phyloP scores from a whole-genome alignment of 1,140 invertebrate species.

The Saxidomus purpurata region DNA sequence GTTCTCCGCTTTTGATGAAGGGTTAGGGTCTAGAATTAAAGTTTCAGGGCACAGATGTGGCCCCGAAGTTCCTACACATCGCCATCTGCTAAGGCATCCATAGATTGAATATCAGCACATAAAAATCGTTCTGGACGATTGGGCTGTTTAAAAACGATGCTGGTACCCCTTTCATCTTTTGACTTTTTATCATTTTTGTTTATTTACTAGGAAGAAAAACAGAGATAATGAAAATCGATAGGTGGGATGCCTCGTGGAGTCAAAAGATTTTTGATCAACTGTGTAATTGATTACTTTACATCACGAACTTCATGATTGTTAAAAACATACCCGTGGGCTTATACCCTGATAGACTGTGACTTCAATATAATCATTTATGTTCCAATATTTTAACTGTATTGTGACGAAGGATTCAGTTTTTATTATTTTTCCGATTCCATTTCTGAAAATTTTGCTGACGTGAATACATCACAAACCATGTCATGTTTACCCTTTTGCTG shows the following conservation, averaged over 20 bases:
- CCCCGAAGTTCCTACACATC: conserved; percentile 46
- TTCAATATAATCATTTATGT: too few relatives aligned
- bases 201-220: background rate
- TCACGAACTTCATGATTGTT: too few relatives aligned
- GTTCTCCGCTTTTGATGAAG: conserved; percentile 40
- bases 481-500: too few relatives aligned
- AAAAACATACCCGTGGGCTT: too few relatives aligned
- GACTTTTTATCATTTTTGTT: background rate
- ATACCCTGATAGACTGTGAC: too few relatives aligned
- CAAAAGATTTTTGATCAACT: too few relatives aligned
- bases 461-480: too few relatives aligned
- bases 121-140: background rate
- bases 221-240: background rate
- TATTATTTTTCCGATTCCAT: too few relatives aligned
- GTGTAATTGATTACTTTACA: too few relatives aligned
- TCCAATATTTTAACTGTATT: too few relatives aligned
- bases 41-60: conserved; percentile 54
- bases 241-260: background rate
- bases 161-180: background rate
- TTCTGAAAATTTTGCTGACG: too few relatives aligned
- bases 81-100: conserved; percentile 52
- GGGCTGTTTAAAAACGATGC: background rate
- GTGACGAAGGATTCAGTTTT: too few relatives aligned
- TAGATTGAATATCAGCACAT: conserved; percentile 48
- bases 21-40: conserved; percentile 56